Evolutionary conservation across 2,797 vertebrate species (phyloP).

Genomic region (Poeciliopsis presidionis): DNA sequence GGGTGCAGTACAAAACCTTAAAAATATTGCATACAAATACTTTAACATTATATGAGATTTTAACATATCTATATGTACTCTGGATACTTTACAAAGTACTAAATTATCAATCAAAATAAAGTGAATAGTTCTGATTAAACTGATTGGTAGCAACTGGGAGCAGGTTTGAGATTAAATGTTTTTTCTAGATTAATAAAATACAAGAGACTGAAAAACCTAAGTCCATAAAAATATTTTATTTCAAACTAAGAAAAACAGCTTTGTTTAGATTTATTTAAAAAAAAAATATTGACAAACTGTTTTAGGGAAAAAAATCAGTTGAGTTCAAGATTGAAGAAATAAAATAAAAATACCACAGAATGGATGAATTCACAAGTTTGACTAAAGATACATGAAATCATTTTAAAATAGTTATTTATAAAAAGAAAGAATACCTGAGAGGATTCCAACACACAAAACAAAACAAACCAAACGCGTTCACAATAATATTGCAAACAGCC

Average conservation of each 20-base stretch:
- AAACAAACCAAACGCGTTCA: constrained; percentile 33
- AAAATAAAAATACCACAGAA: constrained; percentile 20
- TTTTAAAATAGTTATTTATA: constrained; percentile 3
- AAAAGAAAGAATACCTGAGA: constrained; percentile 13
- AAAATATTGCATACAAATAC: neutral
- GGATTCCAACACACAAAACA: constrained; percentile 27
- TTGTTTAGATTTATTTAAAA: neutral
- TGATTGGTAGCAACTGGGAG: neutral
- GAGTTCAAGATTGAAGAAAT: constrained; percentile 13
- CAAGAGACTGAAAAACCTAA: neutral
- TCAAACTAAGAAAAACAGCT: neutral
- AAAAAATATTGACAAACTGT: neutral
- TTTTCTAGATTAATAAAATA: neutral
- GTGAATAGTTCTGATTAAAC: neutral
- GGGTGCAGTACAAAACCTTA: neutral
- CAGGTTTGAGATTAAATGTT: neutral
- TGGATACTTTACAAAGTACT: neutral
- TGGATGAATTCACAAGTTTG: constrained; percentile 21
- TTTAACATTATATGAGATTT: neutral
- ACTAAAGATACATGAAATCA: constrained; percentile 9
- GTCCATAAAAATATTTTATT: neutral
- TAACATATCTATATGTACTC: neutral
- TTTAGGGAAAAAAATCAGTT: constrained; percentile 10
- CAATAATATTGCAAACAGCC: constrained; percentile 55
- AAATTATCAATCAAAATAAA: neutral